Conservation (phyloP, 2,113 vertebrate genomes). For the Erythrolamprus reginae region DNA sequence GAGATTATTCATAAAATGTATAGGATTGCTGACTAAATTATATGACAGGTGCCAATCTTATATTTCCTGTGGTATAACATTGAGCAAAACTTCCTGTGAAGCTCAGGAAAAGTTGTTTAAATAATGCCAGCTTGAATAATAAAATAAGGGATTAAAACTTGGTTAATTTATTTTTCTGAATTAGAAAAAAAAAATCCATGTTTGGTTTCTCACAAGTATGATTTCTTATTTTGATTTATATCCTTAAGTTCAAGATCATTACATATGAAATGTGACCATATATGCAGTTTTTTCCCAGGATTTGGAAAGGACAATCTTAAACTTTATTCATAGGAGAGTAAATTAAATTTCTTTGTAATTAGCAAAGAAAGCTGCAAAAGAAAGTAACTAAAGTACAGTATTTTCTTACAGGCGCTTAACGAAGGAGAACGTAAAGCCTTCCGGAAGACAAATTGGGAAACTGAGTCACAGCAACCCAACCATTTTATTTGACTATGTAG, state of each 20-base stretch:
- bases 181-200: neutral
- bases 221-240: neutral
- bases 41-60: neutral
- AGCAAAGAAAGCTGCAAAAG: neutral
- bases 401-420: slow-evolving; percentile 82
- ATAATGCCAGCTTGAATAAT: neutral
- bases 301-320: neutral
- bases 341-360: neutral
- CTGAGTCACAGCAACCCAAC: slow-evolving; percentile 99
- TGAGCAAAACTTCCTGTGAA: neutral
- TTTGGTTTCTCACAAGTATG: neutral
- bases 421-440: slow-evolving; percentile 99
- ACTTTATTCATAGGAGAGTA: neutral
- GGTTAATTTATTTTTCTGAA: neutral
- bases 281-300: too few species aligned
- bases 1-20: neutral
- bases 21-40: neutral
- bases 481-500: slow-evolving; percentile 98
- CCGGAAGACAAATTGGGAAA: slow-evolving; percentile 97
- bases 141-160: neutral
- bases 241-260: neutral
- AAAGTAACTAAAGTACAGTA: slow-evolving; percentile 26
- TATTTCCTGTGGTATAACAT: neutral
- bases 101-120: neutral
- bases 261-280: neutral